phyloP scores from a whole-genome alignment of 2,113 vertebrate genomes.

The Plotosus lineatus region DNA sequence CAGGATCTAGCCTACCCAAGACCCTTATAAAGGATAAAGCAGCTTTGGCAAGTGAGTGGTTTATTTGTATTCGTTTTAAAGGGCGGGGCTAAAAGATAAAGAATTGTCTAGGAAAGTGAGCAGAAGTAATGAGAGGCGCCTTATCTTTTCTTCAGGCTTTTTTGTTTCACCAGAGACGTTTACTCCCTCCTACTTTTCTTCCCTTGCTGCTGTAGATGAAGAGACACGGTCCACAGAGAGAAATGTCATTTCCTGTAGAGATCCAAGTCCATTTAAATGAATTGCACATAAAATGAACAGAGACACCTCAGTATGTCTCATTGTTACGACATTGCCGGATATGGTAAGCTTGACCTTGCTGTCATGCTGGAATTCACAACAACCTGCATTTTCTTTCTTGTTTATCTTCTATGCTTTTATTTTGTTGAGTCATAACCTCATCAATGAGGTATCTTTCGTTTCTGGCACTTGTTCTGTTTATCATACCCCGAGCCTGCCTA shows the following conservation, averaged over 20 bases:
- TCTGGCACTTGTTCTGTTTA: slow-evolving; percentile 4
- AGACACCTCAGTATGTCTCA: background rate
- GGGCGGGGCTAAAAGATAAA: background rate
- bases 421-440: slow-evolving; percentile 5
- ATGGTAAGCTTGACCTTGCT: background rate
- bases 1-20: too few species aligned
- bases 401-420: slow-evolving; percentile 14
- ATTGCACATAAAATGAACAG: background rate
- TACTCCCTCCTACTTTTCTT: background rate
- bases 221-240: slow-evolving; percentile 13
- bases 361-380: background rate
- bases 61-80: too few species aligned
- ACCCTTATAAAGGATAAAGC: too few species aligned
- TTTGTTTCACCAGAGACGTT: background rate
- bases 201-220: background rate
- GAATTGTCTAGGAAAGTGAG: background rate
- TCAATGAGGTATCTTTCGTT: slow-evolving; percentile 34
- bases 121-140: background rate
- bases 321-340: background rate
- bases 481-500: slow-evolving; percentile 26
- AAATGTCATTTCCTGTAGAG: slow-evolving; percentile 1
- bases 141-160: background rate
- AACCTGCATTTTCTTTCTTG: background rate
- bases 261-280: slow-evolving; percentile 19
- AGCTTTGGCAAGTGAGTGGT: too few species aligned